A percentile compares a stretch with the other conserved stretches of the same genome.
Conservation (phyloP, 2,113 vertebrate species). For the Eolophus roseicapilla region DNA sequence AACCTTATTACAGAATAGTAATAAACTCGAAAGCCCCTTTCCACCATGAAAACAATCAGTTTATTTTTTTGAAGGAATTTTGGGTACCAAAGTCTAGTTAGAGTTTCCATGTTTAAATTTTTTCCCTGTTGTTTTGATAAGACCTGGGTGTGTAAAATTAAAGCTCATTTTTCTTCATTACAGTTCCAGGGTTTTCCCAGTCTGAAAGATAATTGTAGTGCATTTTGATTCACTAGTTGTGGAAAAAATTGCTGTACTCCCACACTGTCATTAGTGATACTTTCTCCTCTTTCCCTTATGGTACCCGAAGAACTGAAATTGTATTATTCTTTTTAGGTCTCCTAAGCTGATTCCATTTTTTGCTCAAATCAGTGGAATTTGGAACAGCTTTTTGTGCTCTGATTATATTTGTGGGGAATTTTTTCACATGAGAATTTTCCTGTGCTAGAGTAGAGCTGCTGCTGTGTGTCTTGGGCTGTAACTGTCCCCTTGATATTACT, state of each 20-base stretch:
- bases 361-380: not conserved
- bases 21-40: not conserved
- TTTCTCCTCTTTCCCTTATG: not conserved
- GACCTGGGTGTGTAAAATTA: not conserved
- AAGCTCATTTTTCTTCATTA: not conserved
- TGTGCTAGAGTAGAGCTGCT: not conserved
- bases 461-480: not conserved
- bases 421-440: not conserved
- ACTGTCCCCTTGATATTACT: not conserved
- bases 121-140: not conserved
- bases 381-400: not conserved
- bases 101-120: not conserved
- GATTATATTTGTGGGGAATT: not conserved
- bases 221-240: slow-evolving; percentile 12
- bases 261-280: not conserved
- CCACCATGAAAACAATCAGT: not conserved
- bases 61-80: not conserved
- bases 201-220: not conserved
- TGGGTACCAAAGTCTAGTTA: not conserved
- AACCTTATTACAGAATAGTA: not conserved
- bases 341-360: not conserved
- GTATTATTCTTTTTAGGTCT: not conserved
- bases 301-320: not conserved
- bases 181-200: not conserved
- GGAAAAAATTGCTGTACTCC: slow-evolving; percentile 27